These are phyloP conservation scores for Habrosyne pyritoides DNA, from an alignment of 2,888 invertebrate species.

Conservation along the genomic window DNA sequence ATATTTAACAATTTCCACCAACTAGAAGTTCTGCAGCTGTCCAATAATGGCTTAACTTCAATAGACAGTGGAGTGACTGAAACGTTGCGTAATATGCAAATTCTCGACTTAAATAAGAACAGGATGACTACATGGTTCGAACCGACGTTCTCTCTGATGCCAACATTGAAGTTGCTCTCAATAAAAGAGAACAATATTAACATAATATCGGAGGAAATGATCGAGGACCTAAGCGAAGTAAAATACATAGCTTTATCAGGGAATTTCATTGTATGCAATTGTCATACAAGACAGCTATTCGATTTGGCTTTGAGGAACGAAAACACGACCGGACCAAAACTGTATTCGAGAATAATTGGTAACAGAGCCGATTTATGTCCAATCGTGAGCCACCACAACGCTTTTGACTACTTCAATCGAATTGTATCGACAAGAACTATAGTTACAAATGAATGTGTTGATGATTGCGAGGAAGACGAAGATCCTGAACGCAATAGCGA, in stretches of 20 bases:
- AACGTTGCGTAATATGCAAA: conserved; percentile 62
- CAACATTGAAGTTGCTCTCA: conserved; percentile 66
- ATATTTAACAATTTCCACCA: conserved; percentile 61
- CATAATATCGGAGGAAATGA: conserved; percentile 81
- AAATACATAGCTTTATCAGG: conserved; percentile 76
- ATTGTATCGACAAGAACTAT: conserved; percentile 36
- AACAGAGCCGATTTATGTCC: not conserved
- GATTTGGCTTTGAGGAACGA: conserved; percentile 58
- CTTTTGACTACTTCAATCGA: conserved; percentile 44
- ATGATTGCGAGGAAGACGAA: conserved; percentile 22
- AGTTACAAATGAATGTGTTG: conserved; percentile 27
- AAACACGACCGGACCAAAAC: conserved; percentile 1
- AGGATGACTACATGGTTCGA: conserved; percentile 82
- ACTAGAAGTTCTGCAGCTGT: conserved; percentile 74
- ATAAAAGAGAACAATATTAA: conserved; percentile 82
- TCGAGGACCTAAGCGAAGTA: conserved; percentile 76
- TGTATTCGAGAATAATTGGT: not conserved
- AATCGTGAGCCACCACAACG: conserved; percentile 40
- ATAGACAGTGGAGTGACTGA: conserved; percentile 52
- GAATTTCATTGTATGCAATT: conserved; percentile 85
- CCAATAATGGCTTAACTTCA: conserved; percentile 74
- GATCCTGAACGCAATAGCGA: conserved; percentile 34
- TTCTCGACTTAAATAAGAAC: conserved; percentile 81
- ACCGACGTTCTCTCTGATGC: conserved; percentile 60
- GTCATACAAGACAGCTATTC: conserved; percentile 78